Percentiles rank a stretch among this genome's conserved stretches.
Evolutionary conservation across 2,797 vertebrate genomes (phyloP).

Genomic region (Lindbergichthys nudifrons): DNA sequence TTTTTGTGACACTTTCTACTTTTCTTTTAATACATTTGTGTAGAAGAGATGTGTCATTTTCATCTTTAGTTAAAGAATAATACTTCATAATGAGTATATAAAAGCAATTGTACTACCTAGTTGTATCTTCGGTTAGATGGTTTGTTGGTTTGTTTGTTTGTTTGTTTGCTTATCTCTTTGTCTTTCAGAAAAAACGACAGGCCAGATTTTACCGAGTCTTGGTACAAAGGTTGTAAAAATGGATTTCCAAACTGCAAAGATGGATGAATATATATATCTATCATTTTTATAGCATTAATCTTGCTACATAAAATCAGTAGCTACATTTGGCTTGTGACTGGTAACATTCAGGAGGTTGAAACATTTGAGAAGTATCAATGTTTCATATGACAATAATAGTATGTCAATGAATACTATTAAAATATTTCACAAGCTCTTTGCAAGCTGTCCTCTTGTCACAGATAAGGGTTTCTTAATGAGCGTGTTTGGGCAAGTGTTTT

Average conservation of each 20-base stretch:
- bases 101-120: too few relatives aligned
- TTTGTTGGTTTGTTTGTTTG: too few relatives aligned
- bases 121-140: too few relatives aligned
- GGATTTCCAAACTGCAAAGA: neutral
- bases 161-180: too few relatives aligned
- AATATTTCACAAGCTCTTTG: neutral
- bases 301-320: neutral
- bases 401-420: neutral
- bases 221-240: too few relatives aligned
- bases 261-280: neutral
- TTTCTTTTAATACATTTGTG: neutral
- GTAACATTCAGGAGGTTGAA: neutral
- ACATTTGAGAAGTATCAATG: neutral
- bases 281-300: neutral
- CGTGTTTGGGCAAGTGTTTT: neutral
- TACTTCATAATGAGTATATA: neutral
- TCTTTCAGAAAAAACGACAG: too few relatives aligned
- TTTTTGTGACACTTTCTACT: conserved; percentile 5
- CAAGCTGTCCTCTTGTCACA: neutral
- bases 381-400: neutral
- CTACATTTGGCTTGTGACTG: neutral
- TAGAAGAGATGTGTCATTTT: neutral
- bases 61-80: neutral
- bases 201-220: too few relatives aligned
- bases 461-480: conserved; percentile 3